Percentiles rank a stretch among this genome's conserved stretches.
phyloP scores from a whole-genome alignment of 2,888 invertebrate genomes.

The Proisotoma minuta region DNA sequence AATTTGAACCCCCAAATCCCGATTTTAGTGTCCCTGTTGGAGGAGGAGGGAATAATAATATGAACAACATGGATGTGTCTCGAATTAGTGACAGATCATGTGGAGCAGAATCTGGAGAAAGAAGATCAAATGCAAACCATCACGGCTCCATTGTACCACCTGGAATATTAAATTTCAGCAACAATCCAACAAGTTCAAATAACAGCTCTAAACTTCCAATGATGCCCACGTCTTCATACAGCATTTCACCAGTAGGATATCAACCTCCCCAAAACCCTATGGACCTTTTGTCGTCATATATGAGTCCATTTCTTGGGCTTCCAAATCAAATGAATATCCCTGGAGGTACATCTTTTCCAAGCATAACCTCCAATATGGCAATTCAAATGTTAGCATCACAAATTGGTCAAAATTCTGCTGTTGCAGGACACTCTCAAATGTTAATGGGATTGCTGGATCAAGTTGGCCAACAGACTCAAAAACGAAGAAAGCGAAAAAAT shows the following conservation, averaged over 20 bases:
- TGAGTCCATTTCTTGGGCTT: conserved; percentile 21
- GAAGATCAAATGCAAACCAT: conserved; percentile 9
- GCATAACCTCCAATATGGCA: conserved; percentile 19
- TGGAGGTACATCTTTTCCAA: conserved; percentile 6
- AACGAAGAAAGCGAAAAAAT: conserved; percentile 41
- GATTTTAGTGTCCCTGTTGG: conserved; percentile 35
- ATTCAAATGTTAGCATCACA: conserved; percentile 27
- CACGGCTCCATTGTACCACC: conserved; percentile 17
- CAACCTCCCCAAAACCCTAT: conserved; percentile 13
- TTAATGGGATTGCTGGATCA: conserved; percentile 39
- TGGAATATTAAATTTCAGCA: conserved; percentile 12
- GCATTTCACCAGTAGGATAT: conserved; percentile 34
- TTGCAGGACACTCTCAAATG: neutral
- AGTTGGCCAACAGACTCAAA: conserved; percentile 36
- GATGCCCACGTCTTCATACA: conserved; percentile 26
- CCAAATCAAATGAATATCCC: conserved; percentile 6
- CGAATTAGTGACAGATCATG: conserved; percentile 22
- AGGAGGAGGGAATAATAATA: conserved; percentile 13
- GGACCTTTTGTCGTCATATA: conserved; percentile 2
- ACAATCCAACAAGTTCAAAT: neutral
- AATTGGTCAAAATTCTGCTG: conserved; percentile 4
- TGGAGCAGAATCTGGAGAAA: conserved; percentile 33
- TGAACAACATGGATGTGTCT: neutral
- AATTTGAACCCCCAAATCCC: conserved; percentile 42
- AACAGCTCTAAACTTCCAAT: conserved; percentile 12